These are phyloP conservation scores for Falco berigora DNA, from an alignment of 2,797 vertebrate genomes.

Conservation along the genomic window DNA sequence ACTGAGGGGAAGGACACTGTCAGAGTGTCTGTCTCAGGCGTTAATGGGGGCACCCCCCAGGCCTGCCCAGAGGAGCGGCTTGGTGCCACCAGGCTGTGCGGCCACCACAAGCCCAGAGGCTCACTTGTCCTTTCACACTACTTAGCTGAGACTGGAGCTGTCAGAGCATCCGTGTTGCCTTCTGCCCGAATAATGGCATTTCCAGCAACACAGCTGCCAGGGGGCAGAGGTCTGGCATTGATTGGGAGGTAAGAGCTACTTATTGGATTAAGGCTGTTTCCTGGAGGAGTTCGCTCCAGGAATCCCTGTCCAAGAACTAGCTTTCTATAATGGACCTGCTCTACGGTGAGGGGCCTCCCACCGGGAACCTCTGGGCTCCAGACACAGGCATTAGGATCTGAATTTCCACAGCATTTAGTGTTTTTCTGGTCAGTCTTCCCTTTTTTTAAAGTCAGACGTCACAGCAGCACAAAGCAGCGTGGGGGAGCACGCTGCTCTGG, in stretches of 20 bases:
- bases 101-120: background rate
- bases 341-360: fast-evolving
- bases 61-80: background rate
- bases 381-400: background rate
- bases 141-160: background rate
- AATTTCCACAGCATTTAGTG: background rate
- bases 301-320: background rate
- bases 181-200: background rate
- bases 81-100: background rate
- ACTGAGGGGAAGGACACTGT: background rate
- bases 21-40: background rate
- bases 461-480: background rate
- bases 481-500: fast-evolving
- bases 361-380: background rate
- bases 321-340: background rate
- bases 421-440: background rate
- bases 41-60: background rate
- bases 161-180: background rate
- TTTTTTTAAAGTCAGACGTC: background rate
- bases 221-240: background rate
- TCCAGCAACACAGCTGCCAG: background rate
- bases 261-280: background rate
- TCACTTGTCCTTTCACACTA: fast-evolving
- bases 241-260: background rate
- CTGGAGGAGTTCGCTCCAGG: background rate